Evolutionary conservation across 1,140 invertebrate species (phyloP).

Genomic region (Monochamus saltuarius): DNA sequence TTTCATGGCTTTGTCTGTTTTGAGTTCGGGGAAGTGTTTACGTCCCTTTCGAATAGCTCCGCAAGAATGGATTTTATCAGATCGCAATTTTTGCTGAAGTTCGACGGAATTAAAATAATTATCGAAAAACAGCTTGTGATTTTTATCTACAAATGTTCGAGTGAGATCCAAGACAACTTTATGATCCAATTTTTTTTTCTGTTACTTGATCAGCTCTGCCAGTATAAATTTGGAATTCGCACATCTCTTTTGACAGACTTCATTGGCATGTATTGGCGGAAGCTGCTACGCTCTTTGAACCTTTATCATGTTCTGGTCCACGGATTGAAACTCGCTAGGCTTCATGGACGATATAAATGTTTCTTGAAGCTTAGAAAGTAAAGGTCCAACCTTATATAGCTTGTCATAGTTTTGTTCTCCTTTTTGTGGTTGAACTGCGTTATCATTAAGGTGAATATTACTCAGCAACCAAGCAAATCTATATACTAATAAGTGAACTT

Average conservation of each 20-base stretch:
- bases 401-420: too few species aligned
- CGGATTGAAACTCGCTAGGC: slow-evolving; percentile 1
- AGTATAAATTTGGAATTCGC: slow-evolving; percentile 11
- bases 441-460: too few species aligned
- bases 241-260: neutral
- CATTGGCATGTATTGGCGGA: slow-evolving; percentile 3
- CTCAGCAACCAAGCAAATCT: too few species aligned
- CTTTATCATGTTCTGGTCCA: neutral
- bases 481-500: too few species aligned
- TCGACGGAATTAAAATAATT: too few species aligned
- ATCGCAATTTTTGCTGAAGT: too few species aligned
- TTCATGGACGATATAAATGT: slow-evolving; percentile 9
- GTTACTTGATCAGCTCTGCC: neutral
- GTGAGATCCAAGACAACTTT: neutral
- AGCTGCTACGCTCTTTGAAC: slow-evolving; percentile 7
- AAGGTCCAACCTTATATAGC: too few species aligned
- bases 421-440: too few species aligned
- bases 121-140: neutral
- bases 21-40: too few species aligned
- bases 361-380: neutral
- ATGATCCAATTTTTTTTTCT: neutral
- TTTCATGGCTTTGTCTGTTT: too few species aligned
- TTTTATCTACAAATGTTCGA: neutral
- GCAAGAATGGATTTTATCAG: too few species aligned
- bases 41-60: too few species aligned